These are phyloP conservation scores for Lophochroa leadbeateri DNA, from an alignment of 2,113 vertebrate genomes.

Conservation along the genomic window DNA sequence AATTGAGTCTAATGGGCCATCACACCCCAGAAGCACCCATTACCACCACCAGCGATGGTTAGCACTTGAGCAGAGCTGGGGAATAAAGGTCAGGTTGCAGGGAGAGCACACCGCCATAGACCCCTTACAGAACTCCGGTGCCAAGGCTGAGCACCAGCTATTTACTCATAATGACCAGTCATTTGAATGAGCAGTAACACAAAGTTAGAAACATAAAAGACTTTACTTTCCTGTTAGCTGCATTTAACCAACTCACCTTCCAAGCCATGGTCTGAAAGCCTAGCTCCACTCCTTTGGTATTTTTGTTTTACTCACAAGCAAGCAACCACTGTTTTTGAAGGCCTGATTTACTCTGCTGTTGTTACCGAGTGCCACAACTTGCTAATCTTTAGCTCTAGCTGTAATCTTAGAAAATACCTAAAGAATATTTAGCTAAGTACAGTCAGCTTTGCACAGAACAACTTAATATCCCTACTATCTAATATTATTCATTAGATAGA, in stretches of 20 bases:
- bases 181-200: background rate
- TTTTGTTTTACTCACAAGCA: background rate
- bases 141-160: background rate
- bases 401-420: background rate
- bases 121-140: accelerated
- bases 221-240: background rate
- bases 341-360: background rate
- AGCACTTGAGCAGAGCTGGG: background rate
- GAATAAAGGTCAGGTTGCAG: background rate
- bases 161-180: background rate
- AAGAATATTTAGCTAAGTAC: background rate
- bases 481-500: background rate
- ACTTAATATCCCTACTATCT: background rate
- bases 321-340: background rate
- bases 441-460: background rate
- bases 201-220: background rate
- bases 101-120: background rate
- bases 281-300: background rate
- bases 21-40: background rate
- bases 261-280: background rate
- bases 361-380: background rate
- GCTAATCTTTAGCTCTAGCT: background rate
- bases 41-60: background rate
- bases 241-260: background rate
- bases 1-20: background rate